Base-by-base conservation (phyloP, 2,113 vertebrate species). In the Heterocephalus glaber region DNA sequence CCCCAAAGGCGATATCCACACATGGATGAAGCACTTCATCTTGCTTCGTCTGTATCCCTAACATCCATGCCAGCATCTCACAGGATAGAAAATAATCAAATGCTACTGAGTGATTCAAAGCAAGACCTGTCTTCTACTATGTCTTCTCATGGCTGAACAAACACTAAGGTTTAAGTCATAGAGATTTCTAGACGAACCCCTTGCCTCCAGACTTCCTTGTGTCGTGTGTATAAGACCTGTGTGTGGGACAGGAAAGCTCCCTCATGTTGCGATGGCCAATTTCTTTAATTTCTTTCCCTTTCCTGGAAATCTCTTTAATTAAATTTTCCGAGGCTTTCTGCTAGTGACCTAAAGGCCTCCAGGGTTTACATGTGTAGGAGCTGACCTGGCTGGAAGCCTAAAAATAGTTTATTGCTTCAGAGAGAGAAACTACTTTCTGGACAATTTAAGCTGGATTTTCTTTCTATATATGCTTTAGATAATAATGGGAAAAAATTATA, bases 361-460 rank as follows among this genome's bases (percentile, higher is more conserved):
- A 52, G 91, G 56, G 30, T 38, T 97, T 98, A 94, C 79, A 28
- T 90, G 12, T 95, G 96, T 49, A 96, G 92, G 85, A 97, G 97
- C 76, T 96, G 82, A 94, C 72, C 86, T 98, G 94, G 95, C 94
- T 88, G 63, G 5, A 1, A 60, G 96, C 97, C 89, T 80, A 92
- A 94, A 79, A 77, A 96, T 84, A 41, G 97, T 98, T 98, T 98
- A 98, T 98, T 98, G 52, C 85, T 97, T 98, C 41, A 82, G 41
- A 90, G 86, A 98, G 61, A 98, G 93, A 97, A 98, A 98, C 96
- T 96, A 94, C 82, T 97, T 98, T 98, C 92, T 97, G n/a, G 86
- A 97, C 90, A 98, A 92, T 98, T 98, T 98, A 96, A 97, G 97
- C 63, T 96, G 58, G 52, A 97, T 95, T 83, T 97, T 96, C 60